Percentiles rank a stretch among this genome's conserved stretches.
Conservation (phyloP, 2,888 invertebrate species). For the Hyles lineata region DNA sequence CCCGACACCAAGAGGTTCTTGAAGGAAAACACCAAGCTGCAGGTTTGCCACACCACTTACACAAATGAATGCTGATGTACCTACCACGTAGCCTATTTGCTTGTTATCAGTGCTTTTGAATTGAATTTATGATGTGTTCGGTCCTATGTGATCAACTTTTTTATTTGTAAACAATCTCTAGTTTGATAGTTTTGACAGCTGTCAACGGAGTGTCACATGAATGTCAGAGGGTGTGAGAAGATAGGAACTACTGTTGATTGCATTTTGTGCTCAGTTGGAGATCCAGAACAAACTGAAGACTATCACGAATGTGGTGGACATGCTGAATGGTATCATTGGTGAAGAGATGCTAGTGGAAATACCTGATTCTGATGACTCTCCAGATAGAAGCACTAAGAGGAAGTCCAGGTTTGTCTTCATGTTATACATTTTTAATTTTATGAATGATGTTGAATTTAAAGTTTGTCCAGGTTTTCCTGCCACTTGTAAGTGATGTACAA, state of each 20-base stretch:
- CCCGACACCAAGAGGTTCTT: slow-evolving; percentile 92
- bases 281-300: slow-evolving; percentile 92
- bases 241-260: slow-evolving; percentile 37
- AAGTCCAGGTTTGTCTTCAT: slow-evolving; percentile 72
- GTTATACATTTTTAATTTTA: background rate
- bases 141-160: background rate
- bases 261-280: slow-evolving; percentile 85
- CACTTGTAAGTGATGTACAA: background rate
- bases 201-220: background rate
- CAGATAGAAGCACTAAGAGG: slow-evolving; percentile 63
- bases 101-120: slow-evolving; percentile 4
- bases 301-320: slow-evolving; percentile 94
- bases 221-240: background rate
- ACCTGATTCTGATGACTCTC: slow-evolving; percentile 56
- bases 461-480: background rate
- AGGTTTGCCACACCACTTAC: slow-evolving; percentile 84
- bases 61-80: background rate
- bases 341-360: slow-evolving; percentile 81
- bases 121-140: background rate
- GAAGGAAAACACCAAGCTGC: slow-evolving; percentile 92
- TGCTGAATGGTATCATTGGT: slow-evolving; percentile 93
- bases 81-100: slow-evolving; percentile 1
- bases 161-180: background rate
- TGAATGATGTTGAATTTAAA: background rate
- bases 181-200: slow-evolving; percentile 13